A percentile compares a stretch with the other conserved stretches of the same genome.
Evolutionary conservation across 2,797 vertebrate species (phyloP).

Genomic region (Argentina silus): DNA sequence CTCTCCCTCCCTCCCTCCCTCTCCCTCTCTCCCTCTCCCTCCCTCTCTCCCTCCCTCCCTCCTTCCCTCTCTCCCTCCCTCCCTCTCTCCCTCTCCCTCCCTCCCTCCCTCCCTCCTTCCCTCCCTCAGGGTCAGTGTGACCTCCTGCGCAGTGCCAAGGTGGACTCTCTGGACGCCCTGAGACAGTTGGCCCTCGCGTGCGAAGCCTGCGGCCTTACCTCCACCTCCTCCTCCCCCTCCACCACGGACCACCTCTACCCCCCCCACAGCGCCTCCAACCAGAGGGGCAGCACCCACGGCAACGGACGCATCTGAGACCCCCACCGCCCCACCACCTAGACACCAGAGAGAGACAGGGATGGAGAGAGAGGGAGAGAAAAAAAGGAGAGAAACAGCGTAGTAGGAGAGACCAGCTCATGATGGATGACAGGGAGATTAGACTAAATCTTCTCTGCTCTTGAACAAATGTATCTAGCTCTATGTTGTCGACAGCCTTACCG

Average conservation of each 20-base stretch:
- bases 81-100: background rate
- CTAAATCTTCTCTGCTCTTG: too few species aligned
- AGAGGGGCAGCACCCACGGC: constrained; percentile 75
- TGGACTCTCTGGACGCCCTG: constrained; percentile 90
- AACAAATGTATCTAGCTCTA: too few species aligned
- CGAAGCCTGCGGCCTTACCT: constrained; percentile 86
- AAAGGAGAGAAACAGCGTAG: background rate
- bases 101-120: constrained; percentile 16
- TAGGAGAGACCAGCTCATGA: background rate
- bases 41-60: background rate
- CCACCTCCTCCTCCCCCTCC: constrained; percentile 62
- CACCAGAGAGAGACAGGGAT: background rate
- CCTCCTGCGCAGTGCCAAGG: constrained; percentile 90
- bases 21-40: background rate
- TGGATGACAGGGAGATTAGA: too few species aligned
- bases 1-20: background rate
- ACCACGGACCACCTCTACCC: constrained; percentile 76
- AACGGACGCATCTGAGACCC: constrained; percentile 78
- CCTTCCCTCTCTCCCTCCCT: background rate
- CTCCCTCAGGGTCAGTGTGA: constrained; percentile 91
- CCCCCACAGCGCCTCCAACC: constrained; percentile 60
- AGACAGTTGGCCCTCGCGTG: constrained; percentile 94
- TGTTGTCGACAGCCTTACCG: too few species aligned
- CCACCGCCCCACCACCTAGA: background rate
- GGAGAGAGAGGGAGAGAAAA: background rate